Base-by-base conservation (phyloP, 2,888 invertebrate species). In the Acanthococcus lagerstroemiae region DNA sequence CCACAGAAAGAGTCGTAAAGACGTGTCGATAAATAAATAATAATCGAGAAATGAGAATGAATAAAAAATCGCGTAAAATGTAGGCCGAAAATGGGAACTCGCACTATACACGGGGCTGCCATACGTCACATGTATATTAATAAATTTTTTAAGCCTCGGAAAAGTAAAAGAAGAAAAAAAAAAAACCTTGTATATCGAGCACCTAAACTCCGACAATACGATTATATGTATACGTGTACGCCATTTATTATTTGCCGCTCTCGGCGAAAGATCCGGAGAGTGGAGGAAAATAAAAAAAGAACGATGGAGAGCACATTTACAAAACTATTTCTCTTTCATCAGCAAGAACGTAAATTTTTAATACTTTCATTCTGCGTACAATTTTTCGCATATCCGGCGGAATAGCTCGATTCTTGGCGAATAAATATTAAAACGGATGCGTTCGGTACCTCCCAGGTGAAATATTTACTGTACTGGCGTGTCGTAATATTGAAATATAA, bases 381-480 rank as follows among this genome's bases (percentile, higher is more conserved):
- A 9, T 2, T 37, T 37, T 37, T 37, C 3, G n/a, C n/a, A n/a
- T n/a, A 37, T 37, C 12, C 37, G 2, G 37, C 37, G 3, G 3
- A 1, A 3, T 15, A 1, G 3, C 12, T n/a, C 12, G n/a, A 37
- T 58, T 19, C 19, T 50, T 50, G n/a, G 50, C 19, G 50, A 19
- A 19, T 21, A 26, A 22, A 21, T 15, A 45, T 58, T 58, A n/a
- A n/a, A n/a, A n/a, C n/a, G n/a, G n/a, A n/a, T n/a, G n/a, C 37
- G 26, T 58, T 24, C 46, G 26, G 45, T 15, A 44, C 58, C 37
- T 22, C 22, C 37, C 37, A 24, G 37, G 37, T 44, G 24, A 24
- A 63, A 63, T 63, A 63, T 63, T 63, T 63, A 63, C 63, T 63
- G 63, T 63, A 63, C 63, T 63, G 63, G 25, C 52, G 25, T 63